phyloP scores from a whole-genome alignment of 2,797 vertebrate genomes.

The Arremon brunneinucha region DNA sequence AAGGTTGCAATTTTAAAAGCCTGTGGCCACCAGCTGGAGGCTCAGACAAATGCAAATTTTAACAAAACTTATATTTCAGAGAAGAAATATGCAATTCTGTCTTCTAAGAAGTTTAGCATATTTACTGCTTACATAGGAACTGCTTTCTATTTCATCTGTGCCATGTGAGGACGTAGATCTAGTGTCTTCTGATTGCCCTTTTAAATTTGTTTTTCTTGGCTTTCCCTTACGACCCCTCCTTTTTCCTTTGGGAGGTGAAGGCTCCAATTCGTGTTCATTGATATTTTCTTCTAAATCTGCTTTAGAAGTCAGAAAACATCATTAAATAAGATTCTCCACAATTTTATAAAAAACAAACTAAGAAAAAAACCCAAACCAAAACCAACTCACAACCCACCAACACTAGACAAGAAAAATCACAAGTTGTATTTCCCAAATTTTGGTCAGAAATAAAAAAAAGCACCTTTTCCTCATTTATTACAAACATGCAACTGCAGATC shows the following conservation, averaged over 20 bases:
- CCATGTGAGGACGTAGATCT: constrained; percentile 93
- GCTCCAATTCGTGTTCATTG: constrained; percentile 89
- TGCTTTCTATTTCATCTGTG: constrained; percentile 92
- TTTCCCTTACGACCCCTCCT: constrained; percentile 91
- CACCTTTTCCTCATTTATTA: not conserved
- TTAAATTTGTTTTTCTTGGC: constrained; percentile 84
- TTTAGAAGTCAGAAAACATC: constrained; percentile 60
- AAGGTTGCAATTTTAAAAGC: constrained; percentile 44
- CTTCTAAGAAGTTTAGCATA: constrained; percentile 51
- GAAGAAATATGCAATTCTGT: constrained; percentile 39
- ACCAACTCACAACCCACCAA: not conserved
- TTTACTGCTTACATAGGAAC: constrained; percentile 88
- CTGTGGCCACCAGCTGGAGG: constrained; percentile 64
- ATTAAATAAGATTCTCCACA: not conserved
- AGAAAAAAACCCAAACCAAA: not conserved
- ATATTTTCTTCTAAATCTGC: constrained; percentile 88
- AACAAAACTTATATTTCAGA: constrained; percentile 15
- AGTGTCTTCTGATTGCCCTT: constrained; percentile 89
- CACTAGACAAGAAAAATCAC: not conserved
- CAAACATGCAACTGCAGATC: not conserved
- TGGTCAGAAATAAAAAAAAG: not conserved
- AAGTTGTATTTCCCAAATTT: not conserved
- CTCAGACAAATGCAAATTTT: constrained; percentile 38
- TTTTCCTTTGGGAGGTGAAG: constrained; percentile 88
- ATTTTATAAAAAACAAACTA: not conserved